A percentile compares a stretch with the other conserved stretches of the same genome.
Conservation (phyloP, 2,797 vertebrate species). For the Enteromius afrohamiltoni region DNA sequence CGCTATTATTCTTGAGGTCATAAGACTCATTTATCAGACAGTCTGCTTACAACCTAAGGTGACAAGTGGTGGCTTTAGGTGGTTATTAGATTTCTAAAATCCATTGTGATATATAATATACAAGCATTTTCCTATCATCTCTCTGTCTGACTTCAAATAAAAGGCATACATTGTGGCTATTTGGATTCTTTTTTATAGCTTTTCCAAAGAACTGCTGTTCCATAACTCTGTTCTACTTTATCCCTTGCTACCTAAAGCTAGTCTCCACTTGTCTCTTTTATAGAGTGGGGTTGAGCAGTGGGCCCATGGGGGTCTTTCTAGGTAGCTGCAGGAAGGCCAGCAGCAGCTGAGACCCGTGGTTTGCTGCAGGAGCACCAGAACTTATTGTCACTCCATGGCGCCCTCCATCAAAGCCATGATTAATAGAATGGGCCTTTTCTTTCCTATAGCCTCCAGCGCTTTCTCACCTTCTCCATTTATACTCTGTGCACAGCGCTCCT, state of each 20-base stretch:
- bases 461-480: conserved; percentile 58
- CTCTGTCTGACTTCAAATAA: conserved; percentile 32
- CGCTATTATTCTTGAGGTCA: conserved; percentile 49
- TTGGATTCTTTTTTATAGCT: conserved; percentile 38
- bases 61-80: conserved; percentile 33
- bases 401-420: conserved; percentile 77
- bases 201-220: conserved; percentile 33
- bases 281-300: conserved; percentile 51
- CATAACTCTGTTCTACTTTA: conserved; percentile 49
- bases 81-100: conserved; percentile 52
- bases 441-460: conserved; percentile 63
- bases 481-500: conserved; percentile 47
- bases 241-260: conserved; percentile 46
- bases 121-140: conserved; percentile 39
- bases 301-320: conserved; percentile 52
- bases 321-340: conserved; percentile 49
- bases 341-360: conserved; percentile 47
- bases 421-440: conserved; percentile 73
- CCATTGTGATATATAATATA: conserved; percentile 46
- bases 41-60: conserved; percentile 38
- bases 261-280: conserved; percentile 48
- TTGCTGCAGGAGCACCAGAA: conserved; percentile 50
- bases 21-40: conserved; percentile 48
- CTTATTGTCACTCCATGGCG: conserved; percentile 63
- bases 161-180: conserved; percentile 30